A percentile compares a stretch with the other conserved stretches of the same genome.
Evolutionary conservation across 2,113 vertebrate genomes (phyloP).

Genomic region (Ictalurus furcatus): DNA sequence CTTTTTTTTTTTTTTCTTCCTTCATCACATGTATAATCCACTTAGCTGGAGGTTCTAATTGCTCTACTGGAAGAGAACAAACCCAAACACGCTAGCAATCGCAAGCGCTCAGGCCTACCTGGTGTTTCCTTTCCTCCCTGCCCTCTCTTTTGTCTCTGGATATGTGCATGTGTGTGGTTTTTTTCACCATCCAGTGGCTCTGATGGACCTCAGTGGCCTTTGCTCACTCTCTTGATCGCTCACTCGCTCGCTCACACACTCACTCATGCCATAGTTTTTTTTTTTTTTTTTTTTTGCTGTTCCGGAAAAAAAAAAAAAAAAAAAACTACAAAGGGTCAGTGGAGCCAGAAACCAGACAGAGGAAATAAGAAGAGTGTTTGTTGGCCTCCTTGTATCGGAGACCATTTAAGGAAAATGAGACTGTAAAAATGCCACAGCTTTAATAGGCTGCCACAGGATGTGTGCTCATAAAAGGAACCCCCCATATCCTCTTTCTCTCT

Average conservation of each 20-base stretch:
- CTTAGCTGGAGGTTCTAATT: conserved; percentile 33
- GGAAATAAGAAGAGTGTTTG: conserved; percentile 63
- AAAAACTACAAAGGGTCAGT: conserved; percentile 53
- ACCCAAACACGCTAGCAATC: background rate
- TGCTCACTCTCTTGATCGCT: conserved; percentile 14
- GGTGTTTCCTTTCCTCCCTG: background rate
- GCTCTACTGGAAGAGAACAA: conserved; percentile 8
- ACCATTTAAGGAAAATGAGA: conserved; percentile 65
- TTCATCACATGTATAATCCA: background rate
- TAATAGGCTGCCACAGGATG: conserved; percentile 69
- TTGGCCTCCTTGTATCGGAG: conserved; percentile 61
- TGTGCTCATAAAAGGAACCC: conserved; percentile 61
- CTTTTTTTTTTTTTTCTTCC: too few relatives aligned
- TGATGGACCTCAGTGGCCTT: conserved; percentile 27
- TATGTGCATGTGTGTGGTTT: background rate
- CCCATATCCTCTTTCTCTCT: background rate
- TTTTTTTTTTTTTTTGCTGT: background rate
- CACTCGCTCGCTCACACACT: background rate
- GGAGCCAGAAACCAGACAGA: conserved; percentile 69
- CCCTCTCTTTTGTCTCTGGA: background rate
- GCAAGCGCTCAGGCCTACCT: background rate
- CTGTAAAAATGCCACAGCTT: conserved; percentile 70
- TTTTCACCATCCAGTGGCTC: background rate
- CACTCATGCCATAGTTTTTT: background rate
- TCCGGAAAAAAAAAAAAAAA: background rate